Evolutionary conservation across 2,888 invertebrate genomes (phyloP), one percentile per base, ranked within the genome.

Genomic region (Octonoba sinensis): DNA sequence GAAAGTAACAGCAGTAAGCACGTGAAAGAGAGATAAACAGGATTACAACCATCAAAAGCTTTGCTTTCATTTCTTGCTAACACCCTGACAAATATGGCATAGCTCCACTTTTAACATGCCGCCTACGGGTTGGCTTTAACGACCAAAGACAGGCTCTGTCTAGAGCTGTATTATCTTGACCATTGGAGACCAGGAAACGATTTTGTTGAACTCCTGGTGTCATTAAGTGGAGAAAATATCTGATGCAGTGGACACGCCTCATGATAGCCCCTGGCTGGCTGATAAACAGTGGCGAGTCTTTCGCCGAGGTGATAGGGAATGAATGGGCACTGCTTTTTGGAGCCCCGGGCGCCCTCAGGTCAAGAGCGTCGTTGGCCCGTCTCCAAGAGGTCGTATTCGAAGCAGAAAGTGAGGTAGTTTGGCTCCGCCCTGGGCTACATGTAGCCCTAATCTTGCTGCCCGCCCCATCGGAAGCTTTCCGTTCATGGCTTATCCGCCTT

Each of bases 301-400:
- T 13, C 27, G 8, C 13, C 49, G 24, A 56, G 47, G 60, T 65
- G 65, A 66, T 74, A 66, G 57, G 20, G 66, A 59, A 56, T 74
- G 74, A 60, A 73, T 67, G 57, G 67, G 49, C 60, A 22, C 51
- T 54, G 69, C 66, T 70, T 75, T 64, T 60, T 27, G 44, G 16
- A n/a, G 76, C 69, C 51, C 76, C 51, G 22, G 44, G 16, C 12
- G 76, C 69, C 51, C 76, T 56, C 64, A 57, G 78, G 78, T 78
- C 78, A 78, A 78, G 78, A 65, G 49, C 71, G 78, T 78, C 64
- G 57, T 78, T 78, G 78, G 71, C 78, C 78, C 78, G 65, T 46
- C 51, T 78, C 78, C 71, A 78, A 71, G 65, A 71, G 78, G 71
- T 71, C 78, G 78, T 78, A 78, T 71, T 65, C 65, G n/a, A 44